Evolutionary conservation across 2,113 vertebrate species (phyloP).

Genomic region (Macrotus californicus): DNA sequence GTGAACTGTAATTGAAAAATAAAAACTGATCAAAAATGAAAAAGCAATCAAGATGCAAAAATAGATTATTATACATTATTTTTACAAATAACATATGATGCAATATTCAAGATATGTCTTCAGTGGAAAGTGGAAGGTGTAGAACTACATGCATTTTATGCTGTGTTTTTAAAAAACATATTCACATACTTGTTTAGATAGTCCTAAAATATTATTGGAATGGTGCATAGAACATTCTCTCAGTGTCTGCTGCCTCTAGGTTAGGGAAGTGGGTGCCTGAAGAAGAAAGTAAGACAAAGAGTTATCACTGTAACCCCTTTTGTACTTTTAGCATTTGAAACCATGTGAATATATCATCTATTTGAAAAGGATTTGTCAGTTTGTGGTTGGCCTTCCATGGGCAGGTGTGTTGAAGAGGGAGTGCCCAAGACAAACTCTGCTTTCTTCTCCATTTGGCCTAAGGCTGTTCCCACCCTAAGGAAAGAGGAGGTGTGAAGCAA

Average conservation of each 20-base stretch:
- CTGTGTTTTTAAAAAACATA: background rate
- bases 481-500: background rate
- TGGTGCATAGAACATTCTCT: background rate
- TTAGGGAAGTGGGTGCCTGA: background rate
- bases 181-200: background rate
- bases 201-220: slow-evolving; percentile 10
- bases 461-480: slow-evolving; percentile 12
- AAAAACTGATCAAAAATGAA: background rate
- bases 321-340: background rate
- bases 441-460: slow-evolving; percentile 45
- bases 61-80: background rate
- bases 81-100: slow-evolving; percentile 39
- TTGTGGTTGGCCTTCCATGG: background rate
- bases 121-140: background rate
- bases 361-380: slow-evolving; percentile 15
- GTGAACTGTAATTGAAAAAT: background rate
- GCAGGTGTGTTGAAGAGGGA: background rate
- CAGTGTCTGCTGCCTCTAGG: background rate
- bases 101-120: slow-evolving; percentile 1
- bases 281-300: background rate
- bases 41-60: background rate
- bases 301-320: background rate
- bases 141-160: background rate
- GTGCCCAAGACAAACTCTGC: background rate
- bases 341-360: background rate